phyloP scores from a whole-genome alignment of 2,113 vertebrate genomes.

The Gallinago jamesoni region DNA sequence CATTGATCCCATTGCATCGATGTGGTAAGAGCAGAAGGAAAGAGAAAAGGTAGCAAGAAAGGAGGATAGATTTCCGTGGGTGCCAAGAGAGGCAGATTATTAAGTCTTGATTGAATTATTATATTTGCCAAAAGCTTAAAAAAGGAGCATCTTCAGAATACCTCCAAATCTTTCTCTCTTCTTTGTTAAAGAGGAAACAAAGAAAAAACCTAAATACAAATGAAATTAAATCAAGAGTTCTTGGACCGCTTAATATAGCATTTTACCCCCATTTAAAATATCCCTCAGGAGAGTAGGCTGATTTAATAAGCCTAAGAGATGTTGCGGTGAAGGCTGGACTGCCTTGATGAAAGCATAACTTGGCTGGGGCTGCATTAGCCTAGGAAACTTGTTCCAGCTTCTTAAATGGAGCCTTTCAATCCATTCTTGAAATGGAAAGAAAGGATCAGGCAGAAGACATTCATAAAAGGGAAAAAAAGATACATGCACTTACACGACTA shows the following conservation, averaged over 20 bases:
- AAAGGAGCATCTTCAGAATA: slow-evolving; percentile 42
- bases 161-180: slow-evolving; percentile 58
- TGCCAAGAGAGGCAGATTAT: neutral
- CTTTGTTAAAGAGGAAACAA: slow-evolving; percentile 56
- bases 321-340: neutral
- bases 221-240: slow-evolving; percentile 68
- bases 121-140: neutral
- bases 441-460: neutral
- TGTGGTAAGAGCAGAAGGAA: neutral
- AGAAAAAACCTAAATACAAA: slow-evolving; percentile 41
- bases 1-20: neutral
- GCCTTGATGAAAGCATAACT: slow-evolving; percentile 22
- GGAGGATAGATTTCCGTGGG: neutral
- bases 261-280: neutral
- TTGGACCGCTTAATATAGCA: slow-evolving; percentile 1
- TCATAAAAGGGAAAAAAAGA: neutral
- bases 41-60: neutral
- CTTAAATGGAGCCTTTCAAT: slow-evolving; percentile 13
- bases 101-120: neutral
- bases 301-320: slow-evolving; percentile 28
- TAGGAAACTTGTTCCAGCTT: neutral
- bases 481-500: neutral
- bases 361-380: slow-evolving; percentile 11
- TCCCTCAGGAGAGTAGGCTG: slow-evolving; percentile 26
- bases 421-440: neutral